Conservation (phyloP, 2,113 vertebrate species). For the Rhynchopsitta pachyrhyncha region DNA sequence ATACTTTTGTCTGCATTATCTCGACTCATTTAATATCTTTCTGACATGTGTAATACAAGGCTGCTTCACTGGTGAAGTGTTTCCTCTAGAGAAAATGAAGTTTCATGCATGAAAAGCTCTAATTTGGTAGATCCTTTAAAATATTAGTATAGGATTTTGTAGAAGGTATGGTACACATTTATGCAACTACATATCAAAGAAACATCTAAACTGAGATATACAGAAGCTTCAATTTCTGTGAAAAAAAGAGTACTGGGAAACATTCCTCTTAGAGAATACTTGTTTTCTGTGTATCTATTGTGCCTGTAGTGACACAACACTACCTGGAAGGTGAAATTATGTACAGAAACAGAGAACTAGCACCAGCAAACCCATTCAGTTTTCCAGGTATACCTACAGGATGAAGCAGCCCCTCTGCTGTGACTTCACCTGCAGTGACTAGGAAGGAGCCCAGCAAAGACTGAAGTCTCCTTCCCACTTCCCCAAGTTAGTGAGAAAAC, state of each 20-base stretch:
- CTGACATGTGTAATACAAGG: neutral
- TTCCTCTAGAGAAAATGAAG: neutral
- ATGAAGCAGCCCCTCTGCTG: neutral
- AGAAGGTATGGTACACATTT: neutral
- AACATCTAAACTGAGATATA: neutral
- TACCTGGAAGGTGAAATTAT: neutral
- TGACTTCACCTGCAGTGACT: neutral
- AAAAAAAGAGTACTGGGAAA: neutral
- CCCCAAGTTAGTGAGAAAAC: neutral
- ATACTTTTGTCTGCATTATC: neutral
- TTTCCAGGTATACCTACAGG: neutral
- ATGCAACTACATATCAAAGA: neutral
- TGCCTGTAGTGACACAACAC: neutral
- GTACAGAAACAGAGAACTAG: neutral
- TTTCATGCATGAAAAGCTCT: neutral
- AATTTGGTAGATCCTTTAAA: neutral
- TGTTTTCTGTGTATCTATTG: neutral
- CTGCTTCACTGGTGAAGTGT: neutral
- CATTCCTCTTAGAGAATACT: neutral
- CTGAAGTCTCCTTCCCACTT: neutral
- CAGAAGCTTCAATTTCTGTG: neutral
- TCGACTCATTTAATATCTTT: neutral
- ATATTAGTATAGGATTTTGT: neutral
- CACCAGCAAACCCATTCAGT: neutral
- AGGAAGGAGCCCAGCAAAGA: neutral